Conservation (phyloP, 1,140 invertebrate genomes). For the Hyles vespertilio region DNA sequence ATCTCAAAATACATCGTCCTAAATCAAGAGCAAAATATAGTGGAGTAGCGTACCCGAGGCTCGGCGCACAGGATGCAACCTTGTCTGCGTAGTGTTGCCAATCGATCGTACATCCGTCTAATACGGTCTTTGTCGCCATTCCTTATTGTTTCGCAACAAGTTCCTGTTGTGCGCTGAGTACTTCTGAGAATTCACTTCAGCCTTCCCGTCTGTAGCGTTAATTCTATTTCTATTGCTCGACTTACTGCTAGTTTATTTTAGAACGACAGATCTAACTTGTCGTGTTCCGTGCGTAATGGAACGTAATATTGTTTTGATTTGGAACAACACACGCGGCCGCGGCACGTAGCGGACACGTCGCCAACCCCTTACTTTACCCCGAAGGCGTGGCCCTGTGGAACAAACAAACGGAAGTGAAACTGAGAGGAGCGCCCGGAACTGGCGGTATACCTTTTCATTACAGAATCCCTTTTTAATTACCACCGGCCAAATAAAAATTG, state of each 20-base stretch:
- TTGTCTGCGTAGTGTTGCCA: slow-evolving; percentile 33
- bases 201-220: too few species aligned
- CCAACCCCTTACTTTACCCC: slow-evolving; percentile 60
- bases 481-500: slow-evolving; percentile 71
- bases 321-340: slow-evolving; percentile 32
- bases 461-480: slow-evolving; percentile 75
- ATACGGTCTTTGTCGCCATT: slow-evolving; percentile 17
- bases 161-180: background rate
- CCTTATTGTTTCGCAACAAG: slow-evolving; percentile 15
- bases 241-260: too few species aligned
- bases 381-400: slow-evolving; percentile 60
- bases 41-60: slow-evolving; percentile 10
- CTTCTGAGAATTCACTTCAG: too few species aligned
- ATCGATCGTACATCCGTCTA: slow-evolving; percentile 53
- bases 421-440: slow-evolving; percentile 69
- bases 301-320: slow-evolving; percentile 22
- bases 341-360: slow-evolving; percentile 14
- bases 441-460: slow-evolving; percentile 73
- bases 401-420: slow-evolving; percentile 73
- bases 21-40: background rate
- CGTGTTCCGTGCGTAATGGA: background rate
- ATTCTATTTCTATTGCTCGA: too few species aligned
- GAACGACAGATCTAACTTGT: too few species aligned
- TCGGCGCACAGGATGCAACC: slow-evolving; percentile 49
- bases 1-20: too few species aligned